Base-by-base conservation (phyloP, 2,888 invertebrate genomes). In the Synergus laeviventris region DNA sequence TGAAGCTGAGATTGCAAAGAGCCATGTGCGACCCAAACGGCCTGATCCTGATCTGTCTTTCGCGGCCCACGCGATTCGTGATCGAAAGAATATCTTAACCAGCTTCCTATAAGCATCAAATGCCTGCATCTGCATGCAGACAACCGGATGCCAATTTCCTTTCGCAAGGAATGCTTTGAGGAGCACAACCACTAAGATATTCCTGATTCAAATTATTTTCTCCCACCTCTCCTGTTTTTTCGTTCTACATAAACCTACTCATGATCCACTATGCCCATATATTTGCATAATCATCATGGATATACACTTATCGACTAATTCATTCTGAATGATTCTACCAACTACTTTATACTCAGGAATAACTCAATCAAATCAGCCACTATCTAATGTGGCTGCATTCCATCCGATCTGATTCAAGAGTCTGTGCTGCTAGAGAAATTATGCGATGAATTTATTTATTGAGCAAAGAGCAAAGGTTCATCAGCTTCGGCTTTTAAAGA, bases 31-130 rank as follows among this genome's bases (percentile, higher is more conserved):
- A 59, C 12, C 73, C 77, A 73, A 78, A 81, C 74, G 73, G 76
- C 75, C 74, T 61, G 77, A 77, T 81, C 39, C 74, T 73, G 79
- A 74, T 76, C 66, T 76, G 31, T 75, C 76, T 70, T 79, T 76
- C 77, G 42, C 76, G 74, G 74, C 77, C 80, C 77, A 77, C 79
- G 82, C 79, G 82, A 84, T 82, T 82, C 82, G 76, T 82, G 82
- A 85, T 85, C 84, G 80, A 80, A 79, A 70, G 79, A 18, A 81
- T 81, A 83, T 73, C 77, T 56, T 49, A 24, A 8, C 21, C 16
- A 73, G 36, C 14, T 56, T 36, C 56, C 73, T 60, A 75, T 77
- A 64, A 75, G 74, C 42, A 42, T 42, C 42, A 42, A 14, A 11
- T 14, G 11, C 42, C 14, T 12, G 56, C 11, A 56, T 56, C 56